Conservation (phyloP, 1,140 invertebrate genomes). For the Lysiphlebus fabarum region DNA sequence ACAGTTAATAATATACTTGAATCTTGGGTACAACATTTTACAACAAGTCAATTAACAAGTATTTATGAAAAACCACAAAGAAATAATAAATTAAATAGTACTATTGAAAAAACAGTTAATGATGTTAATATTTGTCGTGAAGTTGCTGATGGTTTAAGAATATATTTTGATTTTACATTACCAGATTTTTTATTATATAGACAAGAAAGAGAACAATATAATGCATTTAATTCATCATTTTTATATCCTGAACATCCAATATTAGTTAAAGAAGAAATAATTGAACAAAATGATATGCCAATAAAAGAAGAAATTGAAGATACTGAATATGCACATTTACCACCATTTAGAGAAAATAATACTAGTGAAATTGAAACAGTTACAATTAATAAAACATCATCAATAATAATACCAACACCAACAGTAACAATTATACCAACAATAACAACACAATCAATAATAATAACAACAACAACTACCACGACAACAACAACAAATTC, state of each 20-base stretch:
- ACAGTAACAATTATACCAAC: too few relatives aligned
- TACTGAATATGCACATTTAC: conserved; percentile 53
- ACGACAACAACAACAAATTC: too few relatives aligned
- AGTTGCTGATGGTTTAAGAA: conserved; percentile 80
- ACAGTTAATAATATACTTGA: conserved; percentile 70
- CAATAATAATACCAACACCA: too few relatives aligned
- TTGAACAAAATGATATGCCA: conserved; percentile 41
- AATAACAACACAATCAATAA: too few relatives aligned
- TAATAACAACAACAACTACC: too few relatives aligned
- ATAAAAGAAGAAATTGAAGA: conserved; percentile 54
- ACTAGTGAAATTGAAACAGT: conserved; percentile 40
- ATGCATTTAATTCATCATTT: conserved; percentile 42
- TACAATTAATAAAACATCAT: conserved; percentile 18
- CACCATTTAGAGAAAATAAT: conserved; percentile 50
- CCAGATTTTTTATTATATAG: conserved; percentile 76
- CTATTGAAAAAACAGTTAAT: conserved; percentile 47
- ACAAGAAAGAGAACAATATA: conserved; percentile 68
- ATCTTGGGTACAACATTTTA: conserved; percentile 59
- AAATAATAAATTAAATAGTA: conserved; percentile 44
- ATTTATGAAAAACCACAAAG: conserved; percentile 54
- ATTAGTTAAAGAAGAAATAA: conserved; percentile 48
- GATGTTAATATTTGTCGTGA: conserved; percentile 76
- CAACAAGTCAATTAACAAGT: conserved; percentile 51
- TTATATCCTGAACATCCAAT: conserved; percentile 37
- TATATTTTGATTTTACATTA: conserved; percentile 86